Conservation (phyloP, 1,140 invertebrate species). For the Sycobia sp. region DNA sequence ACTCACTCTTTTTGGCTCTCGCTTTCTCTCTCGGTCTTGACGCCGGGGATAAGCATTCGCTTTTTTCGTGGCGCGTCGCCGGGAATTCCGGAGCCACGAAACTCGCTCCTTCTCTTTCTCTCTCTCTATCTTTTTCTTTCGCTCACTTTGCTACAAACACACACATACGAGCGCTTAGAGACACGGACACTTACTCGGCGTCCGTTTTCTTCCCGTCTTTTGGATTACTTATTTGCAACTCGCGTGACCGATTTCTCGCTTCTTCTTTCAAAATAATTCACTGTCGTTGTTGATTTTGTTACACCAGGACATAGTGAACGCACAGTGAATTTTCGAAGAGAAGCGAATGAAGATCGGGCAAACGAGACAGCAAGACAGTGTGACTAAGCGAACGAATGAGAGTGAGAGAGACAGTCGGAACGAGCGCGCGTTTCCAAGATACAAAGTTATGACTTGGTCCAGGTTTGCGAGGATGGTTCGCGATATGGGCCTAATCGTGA, state of each 20-base stretch:
- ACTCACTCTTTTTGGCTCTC: conserved; percentile 1
- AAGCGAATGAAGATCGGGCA: background rate
- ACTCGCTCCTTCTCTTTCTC: conserved; percentile 6
- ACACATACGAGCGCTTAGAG: too few relatives aligned
- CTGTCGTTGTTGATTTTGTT: background rate
- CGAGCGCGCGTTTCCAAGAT: conserved; percentile 19
- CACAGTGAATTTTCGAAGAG: background rate
- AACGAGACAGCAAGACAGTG: conserved; percentile 1
- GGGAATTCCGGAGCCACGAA: conserved; percentile 18
- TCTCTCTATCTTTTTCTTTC: conserved; percentile 9
- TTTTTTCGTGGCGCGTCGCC: conserved; percentile 12
- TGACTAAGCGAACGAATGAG: conserved; percentile 3
- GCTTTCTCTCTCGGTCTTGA: conserved; percentile 3
- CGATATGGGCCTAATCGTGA: background rate
- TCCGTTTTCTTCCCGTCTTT: conserved; percentile 18
- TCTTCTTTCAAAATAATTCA: background rate
- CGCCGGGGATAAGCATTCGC: conserved; percentile 1
- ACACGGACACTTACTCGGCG: too few relatives aligned
- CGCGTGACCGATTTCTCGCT: background rate
- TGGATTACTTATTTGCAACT: conserved; percentile 12
- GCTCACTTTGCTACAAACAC: conserved; percentile 24
- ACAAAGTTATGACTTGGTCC: background rate
- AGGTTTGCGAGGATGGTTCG: background rate
- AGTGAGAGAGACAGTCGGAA: conserved; percentile 1
- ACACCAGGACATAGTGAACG: background rate